Conservation (phyloP, 2,888 invertebrate genomes). For the Timandra comae region DNA sequence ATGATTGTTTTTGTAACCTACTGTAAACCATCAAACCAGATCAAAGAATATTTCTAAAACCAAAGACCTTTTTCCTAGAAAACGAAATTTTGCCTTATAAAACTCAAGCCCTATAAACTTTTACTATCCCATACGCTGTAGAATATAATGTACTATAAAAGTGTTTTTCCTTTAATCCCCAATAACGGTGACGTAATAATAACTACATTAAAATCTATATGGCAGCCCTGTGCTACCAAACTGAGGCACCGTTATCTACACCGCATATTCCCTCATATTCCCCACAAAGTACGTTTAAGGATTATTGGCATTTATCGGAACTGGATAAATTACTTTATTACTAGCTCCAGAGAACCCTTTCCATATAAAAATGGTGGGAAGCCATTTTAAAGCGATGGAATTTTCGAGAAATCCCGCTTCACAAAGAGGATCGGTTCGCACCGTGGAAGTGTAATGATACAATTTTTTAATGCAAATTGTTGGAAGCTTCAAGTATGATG, state of each 20-base stretch:
- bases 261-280: conserved; percentile 35
- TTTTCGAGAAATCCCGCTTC: conserved; percentile 54
- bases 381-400: conserved; percentile 51
- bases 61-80: no score
- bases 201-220: no score
- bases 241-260: conserved; percentile 37
- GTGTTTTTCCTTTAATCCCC: no score
- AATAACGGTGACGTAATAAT: no score
- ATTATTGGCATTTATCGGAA: conserved; percentile 69
- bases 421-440: no score
- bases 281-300: conserved; percentile 34
- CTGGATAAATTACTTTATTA: conserved; percentile 73
- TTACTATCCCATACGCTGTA: no score
- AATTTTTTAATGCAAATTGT: background rate
- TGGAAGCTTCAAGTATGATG: background rate
- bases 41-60: no score
- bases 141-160: no score
- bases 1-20: no score
- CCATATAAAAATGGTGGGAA: conserved; percentile 39
- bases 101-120: no score
- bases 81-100: no score
- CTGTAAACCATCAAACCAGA: no score
- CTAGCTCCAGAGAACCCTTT: conserved; percentile 54
- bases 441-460: conserved; percentile 10
- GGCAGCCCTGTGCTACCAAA: background rate